Evolutionary conservation across 2,113 vertebrate species (phyloP).

Genomic region (Pavo muticus): DNA sequence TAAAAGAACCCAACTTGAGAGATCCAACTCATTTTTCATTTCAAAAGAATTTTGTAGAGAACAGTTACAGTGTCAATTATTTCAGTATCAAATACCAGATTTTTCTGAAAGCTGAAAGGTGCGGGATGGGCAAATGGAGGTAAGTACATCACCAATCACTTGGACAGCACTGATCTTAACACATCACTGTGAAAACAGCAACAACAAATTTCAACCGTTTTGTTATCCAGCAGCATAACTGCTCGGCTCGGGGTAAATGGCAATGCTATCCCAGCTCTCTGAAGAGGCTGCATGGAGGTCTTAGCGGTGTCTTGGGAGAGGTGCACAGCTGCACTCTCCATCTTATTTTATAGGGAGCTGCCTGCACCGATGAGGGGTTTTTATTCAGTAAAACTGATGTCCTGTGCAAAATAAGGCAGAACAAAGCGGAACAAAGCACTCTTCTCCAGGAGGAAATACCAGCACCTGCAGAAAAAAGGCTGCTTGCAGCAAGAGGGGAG

Average conservation of each 20-base stretch:
- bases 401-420: not conserved
- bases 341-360: not conserved
- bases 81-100: not conserved
- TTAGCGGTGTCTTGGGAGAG: not conserved
- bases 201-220: not conserved
- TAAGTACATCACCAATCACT: not conserved
- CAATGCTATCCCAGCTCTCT: not conserved
- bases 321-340: not conserved
- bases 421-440: not conserved
- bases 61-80: not conserved
- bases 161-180: not conserved
- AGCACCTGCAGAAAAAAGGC: not conserved
- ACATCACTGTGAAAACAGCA: not conserved
- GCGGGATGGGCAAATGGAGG: not conserved
- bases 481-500: not conserved
- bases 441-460: not conserved
- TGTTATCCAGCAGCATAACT: not conserved
- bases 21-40: not conserved
- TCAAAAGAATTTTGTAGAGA: constrained; percentile 19
- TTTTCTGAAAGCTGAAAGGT: not conserved
- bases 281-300: not conserved
- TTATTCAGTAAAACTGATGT: not conserved
- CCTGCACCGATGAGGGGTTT: not conserved
- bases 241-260: not conserved
- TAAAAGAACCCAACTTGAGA: constrained; percentile 30